phyloP scores from a whole-genome alignment of 2,113 vertebrate genomes.

The Rhinoderma darwinii region DNA sequence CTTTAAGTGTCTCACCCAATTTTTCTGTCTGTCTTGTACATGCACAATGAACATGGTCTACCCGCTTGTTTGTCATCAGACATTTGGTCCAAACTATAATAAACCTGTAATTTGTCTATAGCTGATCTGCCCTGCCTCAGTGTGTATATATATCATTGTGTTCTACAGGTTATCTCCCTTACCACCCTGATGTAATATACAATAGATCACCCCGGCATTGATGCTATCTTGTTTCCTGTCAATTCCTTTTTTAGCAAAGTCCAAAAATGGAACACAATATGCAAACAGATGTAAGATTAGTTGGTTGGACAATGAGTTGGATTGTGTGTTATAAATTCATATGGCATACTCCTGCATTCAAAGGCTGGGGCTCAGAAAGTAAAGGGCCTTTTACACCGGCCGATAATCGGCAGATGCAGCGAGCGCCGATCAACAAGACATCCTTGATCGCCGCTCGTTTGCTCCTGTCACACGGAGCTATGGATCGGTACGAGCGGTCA shows the following conservation, averaged over 20 bases:
- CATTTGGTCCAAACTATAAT: not conserved
- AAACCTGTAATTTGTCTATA: not conserved
- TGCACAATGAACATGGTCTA: not conserved
- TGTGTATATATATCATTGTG: not conserved
- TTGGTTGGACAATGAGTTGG: not conserved
- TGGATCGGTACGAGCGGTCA: too few species aligned
- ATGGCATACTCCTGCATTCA: not conserved
- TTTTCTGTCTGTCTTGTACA: not conserved
- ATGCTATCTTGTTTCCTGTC: not conserved
- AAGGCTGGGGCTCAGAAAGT: not conserved
- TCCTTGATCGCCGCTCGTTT: too few species aligned
- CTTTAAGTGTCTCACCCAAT: too few species aligned
- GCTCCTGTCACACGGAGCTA: too few species aligned
- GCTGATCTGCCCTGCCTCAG: not conserved
- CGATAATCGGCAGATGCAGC: too few species aligned
- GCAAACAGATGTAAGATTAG: not conserved
- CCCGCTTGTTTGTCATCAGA: not conserved
- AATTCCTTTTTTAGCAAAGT: not conserved
- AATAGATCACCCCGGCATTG: not conserved
- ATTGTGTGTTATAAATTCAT: not conserved
- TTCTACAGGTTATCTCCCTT: not conserved
- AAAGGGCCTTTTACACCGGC: too few species aligned
- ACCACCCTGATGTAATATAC: not conserved
- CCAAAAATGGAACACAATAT: constrained; percentile 7
- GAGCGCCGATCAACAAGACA: too few species aligned